phyloP scores from a whole-genome alignment of 1,140 invertebrate species.

The Archivesica marissinica region DNA sequence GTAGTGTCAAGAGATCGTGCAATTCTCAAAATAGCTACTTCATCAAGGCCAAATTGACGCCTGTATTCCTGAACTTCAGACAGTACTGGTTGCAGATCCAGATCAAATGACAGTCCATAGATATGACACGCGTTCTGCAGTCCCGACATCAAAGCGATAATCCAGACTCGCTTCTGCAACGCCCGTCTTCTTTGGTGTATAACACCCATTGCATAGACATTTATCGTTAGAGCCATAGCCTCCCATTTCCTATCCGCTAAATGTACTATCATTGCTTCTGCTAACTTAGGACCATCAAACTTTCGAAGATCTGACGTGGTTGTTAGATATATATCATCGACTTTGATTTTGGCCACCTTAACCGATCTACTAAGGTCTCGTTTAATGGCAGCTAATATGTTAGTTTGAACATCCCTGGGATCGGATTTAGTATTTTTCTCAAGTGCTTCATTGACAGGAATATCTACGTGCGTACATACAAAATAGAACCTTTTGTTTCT shows the following conservation, averaged over 20 bases:
- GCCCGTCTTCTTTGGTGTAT: constrained; percentile 48
- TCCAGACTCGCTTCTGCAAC: constrained; percentile 55
- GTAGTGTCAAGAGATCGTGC: constrained; percentile 43
- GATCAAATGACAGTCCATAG: constrained; percentile 44
- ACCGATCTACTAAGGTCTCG: background rate
- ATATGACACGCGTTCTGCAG: constrained; percentile 33
- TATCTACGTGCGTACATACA: constrained; percentile 50
- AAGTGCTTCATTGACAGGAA: constrained; percentile 1
- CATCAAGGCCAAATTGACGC: constrained; percentile 54
- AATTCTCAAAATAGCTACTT: constrained; percentile 31
- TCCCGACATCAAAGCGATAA: constrained; percentile 51
- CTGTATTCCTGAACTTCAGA: constrained; percentile 50
- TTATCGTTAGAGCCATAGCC: constrained; percentile 45
- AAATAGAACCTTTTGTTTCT: constrained; percentile 53
- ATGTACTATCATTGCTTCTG: constrained; percentile 22
- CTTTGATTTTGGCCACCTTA: constrained; percentile 48
- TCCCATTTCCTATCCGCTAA: constrained; percentile 53
- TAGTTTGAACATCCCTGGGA: constrained; percentile 26
- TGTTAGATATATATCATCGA: constrained; percentile 45
- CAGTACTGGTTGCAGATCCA: constrained; percentile 46
- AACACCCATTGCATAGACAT: constrained; percentile 32
- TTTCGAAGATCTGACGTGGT: constrained; percentile 52
- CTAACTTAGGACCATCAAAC: constrained; percentile 54
- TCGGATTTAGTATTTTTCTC: constrained; percentile 23
- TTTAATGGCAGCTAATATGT: constrained; percentile 38